phyloP scores from a whole-genome alignment of 2,888 invertebrate genomes.

The Sceliomorpha sp. region DNA sequence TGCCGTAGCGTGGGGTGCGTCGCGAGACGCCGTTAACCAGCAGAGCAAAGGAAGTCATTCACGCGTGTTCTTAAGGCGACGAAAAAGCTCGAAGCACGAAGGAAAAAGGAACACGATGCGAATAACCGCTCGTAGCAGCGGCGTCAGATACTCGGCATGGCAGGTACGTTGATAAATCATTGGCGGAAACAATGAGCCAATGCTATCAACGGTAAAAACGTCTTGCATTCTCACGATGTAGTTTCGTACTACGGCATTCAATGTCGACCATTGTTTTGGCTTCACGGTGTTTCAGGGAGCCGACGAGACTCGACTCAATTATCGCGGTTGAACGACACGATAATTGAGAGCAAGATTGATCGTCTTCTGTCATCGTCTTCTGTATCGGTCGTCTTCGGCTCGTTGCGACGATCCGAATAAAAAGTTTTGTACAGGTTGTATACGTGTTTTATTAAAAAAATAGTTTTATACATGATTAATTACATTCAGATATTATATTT shows the following conservation, averaged over 20 bases:
- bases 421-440: no score
- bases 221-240: constrained; percentile 14
- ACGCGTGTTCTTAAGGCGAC: no score
- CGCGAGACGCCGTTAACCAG: neutral
- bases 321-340: constrained; percentile 73
- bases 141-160: no score
- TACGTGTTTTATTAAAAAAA: no score
- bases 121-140: no score
- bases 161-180: constrained; percentile 13
- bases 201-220: constrained; percentile 3
- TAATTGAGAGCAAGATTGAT: constrained; percentile 76
- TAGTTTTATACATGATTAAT: no score
- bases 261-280: constrained; percentile 39
- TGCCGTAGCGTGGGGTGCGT: neutral
- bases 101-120: neutral
- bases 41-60: neutral
- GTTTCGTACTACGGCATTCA: constrained; percentile 8
- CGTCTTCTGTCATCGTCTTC: constrained; percentile 63
- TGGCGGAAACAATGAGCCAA: constrained; percentile 23
- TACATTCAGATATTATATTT: no score
- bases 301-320: constrained; percentile 70
- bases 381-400: constrained; percentile 23
- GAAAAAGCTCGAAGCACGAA: no score
- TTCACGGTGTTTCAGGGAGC: constrained; percentile 61
- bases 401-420: constrained; percentile 6